Percentiles rank a stretch among this genome's conserved stretches.
phyloP scores from a whole-genome alignment of 2,888 invertebrate genomes.

The Cosmorhoe ocellata region DNA sequence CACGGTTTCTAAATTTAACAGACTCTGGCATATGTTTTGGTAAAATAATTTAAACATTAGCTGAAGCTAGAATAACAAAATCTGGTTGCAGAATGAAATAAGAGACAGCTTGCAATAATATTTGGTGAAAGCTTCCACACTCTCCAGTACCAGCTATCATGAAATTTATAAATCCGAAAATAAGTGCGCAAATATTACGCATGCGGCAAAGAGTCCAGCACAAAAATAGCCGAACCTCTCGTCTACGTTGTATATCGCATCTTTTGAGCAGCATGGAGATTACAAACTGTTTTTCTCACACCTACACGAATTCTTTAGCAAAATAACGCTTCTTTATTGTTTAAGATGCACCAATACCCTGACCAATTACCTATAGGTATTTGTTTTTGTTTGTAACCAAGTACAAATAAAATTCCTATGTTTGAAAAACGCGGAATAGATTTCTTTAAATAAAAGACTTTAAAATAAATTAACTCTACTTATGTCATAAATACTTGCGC shows the following conservation, averaged over 20 bases:
- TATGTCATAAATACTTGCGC: no score
- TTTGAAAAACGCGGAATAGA: no score
- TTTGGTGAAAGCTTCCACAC: conserved; percentile 22
- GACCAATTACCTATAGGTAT: no score
- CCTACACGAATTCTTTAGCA: conserved; percentile 57
- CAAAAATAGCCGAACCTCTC: conserved; percentile 67
- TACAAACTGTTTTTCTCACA: conserved; percentile 58
- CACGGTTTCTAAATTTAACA: not conserved
- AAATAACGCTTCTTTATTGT: conserved; percentile 44
- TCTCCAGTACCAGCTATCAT: conserved; percentile 39
- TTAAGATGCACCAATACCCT: conserved; percentile 30
- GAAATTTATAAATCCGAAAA: conserved; percentile 54
- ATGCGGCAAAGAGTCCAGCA: conserved; percentile 58
- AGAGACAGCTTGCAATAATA: conserved; percentile 25
- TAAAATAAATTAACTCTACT: no score
- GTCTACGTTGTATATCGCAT: conserved; percentile 62
- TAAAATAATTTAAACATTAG: conserved; percentile 2
- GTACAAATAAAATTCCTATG: no score
- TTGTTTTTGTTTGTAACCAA: no score
- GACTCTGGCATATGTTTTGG: conserved; percentile 3
- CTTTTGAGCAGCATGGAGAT: conserved; percentile 56
- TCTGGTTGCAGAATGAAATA: conserved; percentile 3
- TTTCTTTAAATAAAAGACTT: no score
- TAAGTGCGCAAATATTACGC: conserved; percentile 65
- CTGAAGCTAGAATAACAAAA: conserved; percentile 2